Evolutionary conservation across 2,888 invertebrate genomes (phyloP).

Genomic region (Agrotis ipsilon): DNA sequence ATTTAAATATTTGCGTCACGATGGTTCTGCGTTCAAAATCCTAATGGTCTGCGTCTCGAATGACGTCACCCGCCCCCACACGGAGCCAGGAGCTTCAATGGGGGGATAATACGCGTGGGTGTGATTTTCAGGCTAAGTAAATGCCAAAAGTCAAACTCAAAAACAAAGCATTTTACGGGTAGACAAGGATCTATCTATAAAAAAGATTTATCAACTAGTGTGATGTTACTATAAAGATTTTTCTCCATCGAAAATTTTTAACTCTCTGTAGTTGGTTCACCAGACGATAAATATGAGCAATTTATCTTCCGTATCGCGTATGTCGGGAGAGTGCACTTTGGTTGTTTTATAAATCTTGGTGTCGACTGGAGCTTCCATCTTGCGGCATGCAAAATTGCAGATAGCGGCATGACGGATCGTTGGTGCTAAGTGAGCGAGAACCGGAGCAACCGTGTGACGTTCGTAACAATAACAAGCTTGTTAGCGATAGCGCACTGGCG

Average conservation of each 20-base stretch:
- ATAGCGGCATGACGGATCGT: constrained; percentile 76
- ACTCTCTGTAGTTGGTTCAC: constrained; percentile 10
- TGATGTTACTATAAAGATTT: constrained; percentile 30
- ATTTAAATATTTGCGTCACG: constrained; percentile 60
- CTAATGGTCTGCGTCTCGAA: constrained; percentile 63
- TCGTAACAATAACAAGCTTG: constrained; percentile 71
- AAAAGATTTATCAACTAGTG: constrained; percentile 22
- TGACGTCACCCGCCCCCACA: constrained; percentile 77
- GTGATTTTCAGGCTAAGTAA: constrained; percentile 60
- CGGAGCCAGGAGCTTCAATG: constrained; percentile 57
- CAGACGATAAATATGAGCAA: constrained; percentile 56
- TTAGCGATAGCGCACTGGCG: constrained; percentile 65
- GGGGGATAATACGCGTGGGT: constrained; percentile 64
- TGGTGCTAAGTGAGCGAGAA: constrained; percentile 63
- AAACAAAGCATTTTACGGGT: constrained; percentile 36
- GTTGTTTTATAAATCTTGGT: constrained; percentile 60
- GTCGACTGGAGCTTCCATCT: constrained; percentile 64
- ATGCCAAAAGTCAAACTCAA: constrained; percentile 47
- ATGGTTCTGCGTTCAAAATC: constrained; percentile 61
- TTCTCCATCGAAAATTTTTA: constrained; percentile 17
- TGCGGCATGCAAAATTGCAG: constrained; percentile 78
- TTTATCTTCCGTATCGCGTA: constrained; percentile 62
- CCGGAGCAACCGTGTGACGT: constrained; percentile 61
- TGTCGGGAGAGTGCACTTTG: constrained; percentile 52
- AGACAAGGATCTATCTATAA: constrained; percentile 7